phyloP scores from a whole-genome alignment of 2,797 vertebrate genomes.

The Pterois miles region DNA sequence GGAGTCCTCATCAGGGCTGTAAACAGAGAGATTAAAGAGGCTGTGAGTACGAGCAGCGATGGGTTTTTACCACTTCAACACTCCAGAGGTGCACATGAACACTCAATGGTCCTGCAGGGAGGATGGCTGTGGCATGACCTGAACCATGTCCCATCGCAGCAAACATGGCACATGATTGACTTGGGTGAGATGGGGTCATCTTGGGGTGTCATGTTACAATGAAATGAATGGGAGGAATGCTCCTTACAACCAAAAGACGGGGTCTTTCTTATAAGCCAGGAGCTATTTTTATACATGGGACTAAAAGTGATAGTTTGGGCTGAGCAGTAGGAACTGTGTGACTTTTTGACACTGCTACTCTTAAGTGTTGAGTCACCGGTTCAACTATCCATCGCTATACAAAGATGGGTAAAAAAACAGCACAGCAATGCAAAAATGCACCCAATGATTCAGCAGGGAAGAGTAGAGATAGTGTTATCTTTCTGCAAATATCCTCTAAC shows the following conservation, averaged over 20 bases:
- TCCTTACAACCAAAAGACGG: conserved; percentile 77
- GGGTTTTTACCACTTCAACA: conserved; percentile 38
- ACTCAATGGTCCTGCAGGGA: conserved; percentile 69
- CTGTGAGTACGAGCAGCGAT: conserved; percentile 18
- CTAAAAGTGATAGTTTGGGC: background rate
- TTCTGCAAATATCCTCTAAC: background rate
- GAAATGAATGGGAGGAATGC: conserved; percentile 77
- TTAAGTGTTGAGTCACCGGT: background rate
- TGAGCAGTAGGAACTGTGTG: background rate
- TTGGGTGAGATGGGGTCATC: conserved; percentile 62
- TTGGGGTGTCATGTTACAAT: conserved; percentile 68
- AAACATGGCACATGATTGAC: conserved; percentile 59
- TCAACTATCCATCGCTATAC: background rate
- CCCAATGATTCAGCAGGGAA: background rate
- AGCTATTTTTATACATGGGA: background rate
- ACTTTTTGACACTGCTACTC: background rate
- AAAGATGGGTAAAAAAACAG: background rate
- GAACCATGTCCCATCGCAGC: conserved; percentile 60
- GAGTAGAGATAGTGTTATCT: background rate
- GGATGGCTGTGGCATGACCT: conserved; percentile 53
- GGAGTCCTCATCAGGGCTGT: conserved; percentile 92
- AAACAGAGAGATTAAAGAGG: conserved; percentile 41
- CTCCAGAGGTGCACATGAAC: conserved; percentile 65
- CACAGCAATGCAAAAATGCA: background rate
- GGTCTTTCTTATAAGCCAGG: conserved; percentile 10